Evolutionary conservation across 23 tunicate genomes (phyloP), one percentile per base, ranked within the genome.

Genomic region (Clavelina lepadiformis): DNA sequence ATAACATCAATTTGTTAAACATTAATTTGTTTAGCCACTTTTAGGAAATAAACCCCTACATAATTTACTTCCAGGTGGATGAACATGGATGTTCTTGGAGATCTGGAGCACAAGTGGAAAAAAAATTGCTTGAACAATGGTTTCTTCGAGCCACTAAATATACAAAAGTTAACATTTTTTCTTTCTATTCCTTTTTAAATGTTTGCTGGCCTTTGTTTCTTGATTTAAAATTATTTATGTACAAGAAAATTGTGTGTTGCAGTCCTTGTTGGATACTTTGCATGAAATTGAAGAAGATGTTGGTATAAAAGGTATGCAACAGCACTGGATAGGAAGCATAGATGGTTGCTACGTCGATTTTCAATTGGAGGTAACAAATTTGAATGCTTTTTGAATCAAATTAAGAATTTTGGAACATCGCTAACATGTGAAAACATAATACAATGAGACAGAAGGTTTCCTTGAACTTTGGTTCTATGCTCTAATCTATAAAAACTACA

Each of bases 11-110:
- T n/a, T n/a, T n/a, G n/a, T n/a, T n/a, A n/a, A n/a, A n/a, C n/a
- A n/a, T n/a, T n/a, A n/a, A n/a, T n/a, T n/a, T n/a, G n/a, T n/a
- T n/a, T n/a, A n/a, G n/a, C n/a, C n/a, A n/a, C n/a, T n/a, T n/a
- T n/a, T n/a, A n/a, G n/a, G n/a, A n/a, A n/a, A n/a, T n/a, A n/a
- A n/a, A n/a, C n/a, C n/a, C n/a, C n/a, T n/a, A n/a, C n/a, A n/a
- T n/a, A n/a, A n/a, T n/a, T n/a, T n/a, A n/a, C n/a, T n/a, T 50
- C 21, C 28, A 82, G 89, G 97, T 89, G 24, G 97, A 89, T 63
- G 97, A 81, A 28, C 74, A 81, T 15, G 97, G 97, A 6, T 32
- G 79, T 5, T 89, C 97, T 0, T 89, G 97, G 97, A 31, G 97
- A 23, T 89, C 97, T 1, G 89, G 89, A 33, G 97, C 89, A 32